Evolutionary conservation across 1,140 invertebrate genomes (phyloP).

Genomic region (Ostrea edulis): DNA sequence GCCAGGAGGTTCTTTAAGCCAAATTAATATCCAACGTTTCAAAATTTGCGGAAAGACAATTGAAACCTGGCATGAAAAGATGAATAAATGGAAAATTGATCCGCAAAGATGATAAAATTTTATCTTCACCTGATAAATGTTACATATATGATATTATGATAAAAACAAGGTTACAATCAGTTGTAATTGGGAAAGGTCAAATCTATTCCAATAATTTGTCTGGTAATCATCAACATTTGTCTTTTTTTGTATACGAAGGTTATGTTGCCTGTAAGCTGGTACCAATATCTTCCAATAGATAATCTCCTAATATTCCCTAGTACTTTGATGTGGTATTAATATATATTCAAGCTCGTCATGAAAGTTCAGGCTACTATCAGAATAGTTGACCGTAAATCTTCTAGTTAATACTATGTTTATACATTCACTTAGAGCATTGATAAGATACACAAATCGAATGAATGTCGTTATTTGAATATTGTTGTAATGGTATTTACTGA

Average conservation of each 20-base stretch:
- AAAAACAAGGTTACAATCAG: not conserved
- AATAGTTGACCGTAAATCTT: constrained; percentile 3
- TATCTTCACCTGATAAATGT: not conserved
- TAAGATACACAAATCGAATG: constrained; percentile 35
- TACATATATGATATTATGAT: not conserved
- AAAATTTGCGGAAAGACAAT: constrained; percentile 9
- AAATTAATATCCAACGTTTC: constrained; percentile 26
- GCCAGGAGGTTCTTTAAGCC: constrained; percentile 13
- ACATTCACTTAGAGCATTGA: constrained; percentile 31
- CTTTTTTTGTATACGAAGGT: not conserved
- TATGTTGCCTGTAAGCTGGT: not conserved
- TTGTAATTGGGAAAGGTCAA: not conserved
- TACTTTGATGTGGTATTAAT: constrained; percentile 11
- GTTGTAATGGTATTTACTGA: constrained; percentile 36
- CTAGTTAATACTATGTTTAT: constrained; percentile 8
- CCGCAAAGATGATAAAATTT: not conserved
- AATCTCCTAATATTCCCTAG: not conserved
- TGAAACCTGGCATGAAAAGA: constrained; percentile 27
- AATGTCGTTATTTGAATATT: constrained; percentile 35
- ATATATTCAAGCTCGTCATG: not conserved
- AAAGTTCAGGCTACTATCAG: not conserved
- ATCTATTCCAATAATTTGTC: too few relatives aligned
- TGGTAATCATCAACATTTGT: not conserved
- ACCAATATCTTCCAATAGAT: not conserved
- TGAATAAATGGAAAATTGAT: constrained; percentile 8